Percentiles rank a stretch among this genome's conserved stretches.
phyloP scores from a whole-genome alignment of 2,113 vertebrate genomes.

The Zosterops lateralis region DNA sequence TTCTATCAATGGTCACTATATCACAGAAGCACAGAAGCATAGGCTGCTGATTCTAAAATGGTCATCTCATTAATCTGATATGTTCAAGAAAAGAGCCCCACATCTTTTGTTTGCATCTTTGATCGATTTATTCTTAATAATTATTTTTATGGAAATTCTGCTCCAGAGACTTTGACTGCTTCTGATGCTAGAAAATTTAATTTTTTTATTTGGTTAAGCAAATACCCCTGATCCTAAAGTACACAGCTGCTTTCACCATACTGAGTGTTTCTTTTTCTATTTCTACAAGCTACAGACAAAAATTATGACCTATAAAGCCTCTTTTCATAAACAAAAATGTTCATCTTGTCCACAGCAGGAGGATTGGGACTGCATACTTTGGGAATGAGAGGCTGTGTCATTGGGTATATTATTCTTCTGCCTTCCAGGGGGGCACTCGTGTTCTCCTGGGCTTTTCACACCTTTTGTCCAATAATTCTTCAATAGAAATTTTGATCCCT shows the following conservation, averaged over 20 bases:
- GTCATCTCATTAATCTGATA: not conserved
- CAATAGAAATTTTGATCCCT: not conserved
- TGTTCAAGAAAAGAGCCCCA: not conserved
- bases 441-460: not conserved
- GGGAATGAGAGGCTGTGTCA: not conserved
- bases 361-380: not conserved
- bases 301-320: not conserved
- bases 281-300: not conserved
- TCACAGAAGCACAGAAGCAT: not conserved
- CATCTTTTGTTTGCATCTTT: not conserved
- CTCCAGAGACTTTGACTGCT: not conserved
- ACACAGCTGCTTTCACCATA: not conserved
- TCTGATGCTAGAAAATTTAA: not conserved
- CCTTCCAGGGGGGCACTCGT: accelerated
- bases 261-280: not conserved
- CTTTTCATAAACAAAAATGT: not conserved
- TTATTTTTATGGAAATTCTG: not conserved
- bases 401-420: not conserved
- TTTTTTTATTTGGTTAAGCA: not conserved
- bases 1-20: not conserved
- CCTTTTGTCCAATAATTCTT: accelerated
- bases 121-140: not conserved
- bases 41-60: not conserved
- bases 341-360: not conserved
- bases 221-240: not conserved